phyloP scores from a whole-genome alignment of 2,797 vertebrate genomes.

The Picus viridis region DNA sequence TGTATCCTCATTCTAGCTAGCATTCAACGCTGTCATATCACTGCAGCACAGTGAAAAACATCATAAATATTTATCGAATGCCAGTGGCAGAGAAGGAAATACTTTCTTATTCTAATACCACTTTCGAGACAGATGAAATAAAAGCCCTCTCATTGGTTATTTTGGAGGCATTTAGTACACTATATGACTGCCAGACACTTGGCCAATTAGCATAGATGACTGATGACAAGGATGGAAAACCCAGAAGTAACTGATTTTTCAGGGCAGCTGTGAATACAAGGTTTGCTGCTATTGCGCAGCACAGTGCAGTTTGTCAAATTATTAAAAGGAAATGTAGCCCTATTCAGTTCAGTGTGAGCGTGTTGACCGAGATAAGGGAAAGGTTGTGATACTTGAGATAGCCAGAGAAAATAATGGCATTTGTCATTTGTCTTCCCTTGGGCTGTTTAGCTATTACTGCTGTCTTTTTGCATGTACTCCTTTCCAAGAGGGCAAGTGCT shows the following conservation, averaged over 20 bases:
- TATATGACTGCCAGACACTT: not conserved
- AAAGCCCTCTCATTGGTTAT: conserved; percentile 55
- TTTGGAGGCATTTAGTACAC: conserved; percentile 27
- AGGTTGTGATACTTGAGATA: conserved; percentile 34
- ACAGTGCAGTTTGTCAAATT: not conserved
- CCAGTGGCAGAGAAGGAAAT: conserved; percentile 54
- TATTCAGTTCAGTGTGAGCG: not conserved
- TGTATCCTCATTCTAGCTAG: conserved; percentile 33
- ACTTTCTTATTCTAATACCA: conserved; percentile 51
- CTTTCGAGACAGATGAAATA: conserved; percentile 46
- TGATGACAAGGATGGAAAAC: not conserved
- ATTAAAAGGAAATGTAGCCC: conserved; percentile 26
- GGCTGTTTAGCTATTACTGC: conserved; percentile 27
- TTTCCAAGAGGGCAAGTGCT: not conserved
- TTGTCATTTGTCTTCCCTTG: conserved; percentile 33
- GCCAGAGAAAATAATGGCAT: conserved; percentile 42
- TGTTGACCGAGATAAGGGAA: conserved; percentile 43
- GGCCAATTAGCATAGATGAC: conserved; percentile 20
- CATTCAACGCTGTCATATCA: conserved; percentile 48
- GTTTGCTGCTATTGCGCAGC: not conserved
- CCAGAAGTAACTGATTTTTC: conserved; percentile 20
- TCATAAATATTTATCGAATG: conserved; percentile 70
- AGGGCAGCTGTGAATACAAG: not conserved
- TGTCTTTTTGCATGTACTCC: not conserved
- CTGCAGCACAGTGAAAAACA: conserved; percentile 47